Conservation (phyloP, 2,797 vertebrate genomes). For the Antennarius maculatus region DNA sequence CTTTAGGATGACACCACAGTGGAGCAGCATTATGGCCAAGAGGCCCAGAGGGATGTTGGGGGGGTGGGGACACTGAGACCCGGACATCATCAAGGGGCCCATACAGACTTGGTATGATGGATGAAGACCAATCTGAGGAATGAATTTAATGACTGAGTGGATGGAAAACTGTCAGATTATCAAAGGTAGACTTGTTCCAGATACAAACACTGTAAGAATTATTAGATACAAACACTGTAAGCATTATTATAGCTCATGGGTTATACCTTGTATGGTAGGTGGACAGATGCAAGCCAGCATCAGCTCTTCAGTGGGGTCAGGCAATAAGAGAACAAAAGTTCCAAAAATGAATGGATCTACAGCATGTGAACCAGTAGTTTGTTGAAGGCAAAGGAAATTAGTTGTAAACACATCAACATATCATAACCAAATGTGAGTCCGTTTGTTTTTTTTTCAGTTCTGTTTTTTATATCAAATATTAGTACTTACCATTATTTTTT, state of each 20-base stretch:
- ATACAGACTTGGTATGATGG: slow-evolving; percentile 40
- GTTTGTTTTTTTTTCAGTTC: too few species aligned
- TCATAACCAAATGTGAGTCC: too few species aligned
- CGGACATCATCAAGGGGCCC: slow-evolving; percentile 53
- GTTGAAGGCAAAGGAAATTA: too few species aligned
- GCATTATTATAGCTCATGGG: not conserved
- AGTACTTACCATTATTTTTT: too few species aligned
- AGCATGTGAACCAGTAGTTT: too few species aligned
- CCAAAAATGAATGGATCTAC: too few species aligned
- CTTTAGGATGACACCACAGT: slow-evolving; percentile 67
- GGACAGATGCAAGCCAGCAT: not conserved
- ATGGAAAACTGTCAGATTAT: slow-evolving; percentile 21
- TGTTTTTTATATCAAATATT: too few species aligned
- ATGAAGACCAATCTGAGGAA: slow-evolving; percentile 22
- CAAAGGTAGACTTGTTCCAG: slow-evolving; percentile 1
- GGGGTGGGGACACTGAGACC: slow-evolving; percentile 1
- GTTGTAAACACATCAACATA: too few species aligned
- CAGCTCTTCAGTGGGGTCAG: not conserved
- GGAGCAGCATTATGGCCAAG: slow-evolving; percentile 46
- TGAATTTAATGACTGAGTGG: slow-evolving; percentile 18
- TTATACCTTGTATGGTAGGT: not conserved
- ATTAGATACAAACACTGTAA: slow-evolving; percentile 1
- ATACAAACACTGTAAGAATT: not conserved
- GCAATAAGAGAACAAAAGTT: too few species aligned
- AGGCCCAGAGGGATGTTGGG: slow-evolving; percentile 40